These are phyloP conservation scores for Globodera rostochiensis DNA, from an alignment of 1,140 invertebrate genomes.

Conservation along the genomic window DNA sequence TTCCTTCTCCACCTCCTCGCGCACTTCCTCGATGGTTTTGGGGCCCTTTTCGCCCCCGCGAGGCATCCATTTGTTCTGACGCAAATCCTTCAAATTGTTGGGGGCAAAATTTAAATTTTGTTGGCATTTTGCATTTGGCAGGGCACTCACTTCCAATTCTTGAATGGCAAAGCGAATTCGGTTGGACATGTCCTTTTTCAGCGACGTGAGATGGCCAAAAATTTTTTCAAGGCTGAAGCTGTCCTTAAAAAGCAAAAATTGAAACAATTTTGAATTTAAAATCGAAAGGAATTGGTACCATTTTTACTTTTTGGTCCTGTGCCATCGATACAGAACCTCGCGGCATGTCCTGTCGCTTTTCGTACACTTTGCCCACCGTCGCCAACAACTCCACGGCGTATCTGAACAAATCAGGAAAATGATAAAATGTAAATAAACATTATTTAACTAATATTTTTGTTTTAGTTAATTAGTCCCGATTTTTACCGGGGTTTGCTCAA, in stretches of 20 bases:
- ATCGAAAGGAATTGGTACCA: background rate
- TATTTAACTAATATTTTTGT: background rate
- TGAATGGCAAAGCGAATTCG: conserved; percentile 36
- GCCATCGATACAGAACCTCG: background rate
- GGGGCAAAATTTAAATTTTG: background rate
- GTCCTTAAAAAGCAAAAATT: conserved; percentile 4
- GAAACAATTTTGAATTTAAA: background rate
- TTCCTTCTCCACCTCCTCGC: conserved; percentile 30
- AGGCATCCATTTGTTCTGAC: conserved; percentile 34
- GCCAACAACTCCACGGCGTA: conserved; percentile 39
- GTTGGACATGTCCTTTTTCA: conserved; percentile 32
- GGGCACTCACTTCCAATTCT: conserved; percentile 7
- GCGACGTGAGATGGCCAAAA: conserved; percentile 20
- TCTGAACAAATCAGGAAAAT: background rate
- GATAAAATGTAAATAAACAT: background rate
- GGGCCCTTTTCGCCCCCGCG: conserved; percentile 34
- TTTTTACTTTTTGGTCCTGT: background rate
- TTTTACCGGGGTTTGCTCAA: too few relatives aligned
- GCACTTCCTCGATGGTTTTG: conserved; percentile 38
- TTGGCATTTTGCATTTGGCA: background rate
- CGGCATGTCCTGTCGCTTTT: conserved; percentile 19
- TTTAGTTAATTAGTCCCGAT: too few relatives aligned
- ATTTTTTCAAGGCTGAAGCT: conserved; percentile 23
- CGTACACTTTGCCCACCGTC: conserved; percentile 35
- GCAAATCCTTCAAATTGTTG: conserved; percentile 23